These are phyloP conservation scores for Anoura caudifer DNA, from an alignment of 2,113 vertebrate species.

Conservation along the genomic window DNA sequence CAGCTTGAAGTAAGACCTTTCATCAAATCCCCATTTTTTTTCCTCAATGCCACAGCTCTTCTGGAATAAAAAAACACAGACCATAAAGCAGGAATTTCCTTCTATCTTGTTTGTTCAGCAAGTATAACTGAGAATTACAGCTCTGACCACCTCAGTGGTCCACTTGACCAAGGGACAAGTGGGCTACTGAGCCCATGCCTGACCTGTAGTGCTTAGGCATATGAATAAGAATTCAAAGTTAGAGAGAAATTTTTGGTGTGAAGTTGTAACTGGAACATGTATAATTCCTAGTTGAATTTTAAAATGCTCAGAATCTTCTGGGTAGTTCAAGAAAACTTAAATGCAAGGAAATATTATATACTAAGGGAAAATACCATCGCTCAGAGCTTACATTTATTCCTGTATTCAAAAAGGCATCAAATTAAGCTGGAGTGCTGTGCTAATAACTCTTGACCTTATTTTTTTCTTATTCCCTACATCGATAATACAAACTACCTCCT, in stretches of 20 bases:
- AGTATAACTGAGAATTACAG: neutral
- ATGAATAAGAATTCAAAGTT: neutral
- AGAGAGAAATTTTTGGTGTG: neutral
- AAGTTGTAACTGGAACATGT: neutral
- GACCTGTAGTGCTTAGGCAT: accelerated
- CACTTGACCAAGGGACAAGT: neutral
- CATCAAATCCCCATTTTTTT: neutral
- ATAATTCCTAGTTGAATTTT: neutral
- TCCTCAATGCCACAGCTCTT: neutral
- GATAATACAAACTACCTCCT: neutral
- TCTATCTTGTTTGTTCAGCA: neutral
- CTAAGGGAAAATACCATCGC: neutral
- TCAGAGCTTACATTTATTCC: neutral
- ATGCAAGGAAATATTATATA: neutral
- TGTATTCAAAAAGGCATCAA: neutral
- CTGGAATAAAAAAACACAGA: neutral
- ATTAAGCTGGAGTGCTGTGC: neutral
- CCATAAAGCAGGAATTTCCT: neutral
- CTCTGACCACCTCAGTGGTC: neutral
- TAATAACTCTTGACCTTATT: neutral
- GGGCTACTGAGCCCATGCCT: accelerated
- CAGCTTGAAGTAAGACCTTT: neutral
- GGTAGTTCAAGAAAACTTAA: neutral
- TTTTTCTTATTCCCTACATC: neutral
- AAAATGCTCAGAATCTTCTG: neutral